These are phyloP conservation scores for Tretioscincus oriximinensis DNA, from an alignment of 2,113 vertebrate species.

Conservation along the genomic window DNA sequence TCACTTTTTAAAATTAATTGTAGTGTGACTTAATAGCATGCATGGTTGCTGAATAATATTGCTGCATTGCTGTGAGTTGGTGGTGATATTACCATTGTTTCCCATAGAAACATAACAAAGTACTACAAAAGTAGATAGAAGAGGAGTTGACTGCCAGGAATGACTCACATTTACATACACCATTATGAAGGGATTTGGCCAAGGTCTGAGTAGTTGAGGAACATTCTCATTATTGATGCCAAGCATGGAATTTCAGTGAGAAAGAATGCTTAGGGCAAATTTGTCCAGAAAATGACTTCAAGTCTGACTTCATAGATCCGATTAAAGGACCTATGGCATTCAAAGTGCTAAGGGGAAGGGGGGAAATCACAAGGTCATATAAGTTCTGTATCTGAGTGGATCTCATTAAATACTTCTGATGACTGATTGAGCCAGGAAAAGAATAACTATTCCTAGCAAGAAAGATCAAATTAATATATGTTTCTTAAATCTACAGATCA, in stretches of 20 bases:
- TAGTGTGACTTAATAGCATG: constrained; percentile 35
- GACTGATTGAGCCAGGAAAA: neutral
- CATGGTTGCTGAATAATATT: constrained; percentile 43
- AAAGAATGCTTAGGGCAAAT: constrained; percentile 45
- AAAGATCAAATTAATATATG: neutral
- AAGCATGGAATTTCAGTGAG: constrained; percentile 57
- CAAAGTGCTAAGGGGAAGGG: neutral
- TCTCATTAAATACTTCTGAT: constrained; percentile 26
- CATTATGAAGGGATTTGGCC: constrained; percentile 55
- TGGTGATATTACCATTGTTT: constrained; percentile 60
- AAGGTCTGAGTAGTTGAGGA: constrained; percentile 30
- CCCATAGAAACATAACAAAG: constrained; percentile 67
- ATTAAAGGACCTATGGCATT: constrained; percentile 21
- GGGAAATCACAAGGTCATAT: neutral
- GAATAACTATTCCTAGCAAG: neutral
- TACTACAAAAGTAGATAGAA: constrained; percentile 58
- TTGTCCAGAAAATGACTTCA: constrained; percentile 49
- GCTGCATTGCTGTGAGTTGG: constrained; percentile 45
- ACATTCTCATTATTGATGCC: constrained; percentile 48
- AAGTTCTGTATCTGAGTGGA: constrained; percentile 1
- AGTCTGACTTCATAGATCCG: constrained; percentile 21
- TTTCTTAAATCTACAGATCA: neutral
- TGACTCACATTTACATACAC: constrained; percentile 61
- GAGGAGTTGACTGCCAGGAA: constrained; percentile 51
- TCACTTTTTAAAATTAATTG: constrained; percentile 22